Evolutionary conservation across 2,888 invertebrate species (phyloP).

Genomic region (Catocala sponsa): DNA sequence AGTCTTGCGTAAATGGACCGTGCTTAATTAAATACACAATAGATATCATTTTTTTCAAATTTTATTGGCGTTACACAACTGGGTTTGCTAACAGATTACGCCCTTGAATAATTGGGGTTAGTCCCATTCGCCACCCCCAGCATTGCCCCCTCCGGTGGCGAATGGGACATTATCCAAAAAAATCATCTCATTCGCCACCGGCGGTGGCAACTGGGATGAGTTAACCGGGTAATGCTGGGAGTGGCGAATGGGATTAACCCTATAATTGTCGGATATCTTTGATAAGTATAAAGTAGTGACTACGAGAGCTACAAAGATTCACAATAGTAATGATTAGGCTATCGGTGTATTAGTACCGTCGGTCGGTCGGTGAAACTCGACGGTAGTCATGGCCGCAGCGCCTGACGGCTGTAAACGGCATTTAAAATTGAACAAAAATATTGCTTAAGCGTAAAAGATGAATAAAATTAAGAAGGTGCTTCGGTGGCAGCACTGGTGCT

Average conservation of each 20-base stretch:
- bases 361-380: slow-evolving; percentile 11
- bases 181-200: too few species aligned
- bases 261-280: slow-evolving; percentile 2
- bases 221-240: too few species aligned
- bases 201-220: too few species aligned
- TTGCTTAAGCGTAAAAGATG: slow-evolving; percentile 53
- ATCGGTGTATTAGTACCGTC: slow-evolving; percentile 26
- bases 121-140: too few species aligned
- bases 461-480: slow-evolving; percentile 60
- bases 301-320: slow-evolving; percentile 7
- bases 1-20: too few species aligned
- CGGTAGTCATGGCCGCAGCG: slow-evolving; percentile 9
- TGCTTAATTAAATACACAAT: too few species aligned
- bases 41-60: too few species aligned
- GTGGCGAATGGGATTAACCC: too few species aligned
- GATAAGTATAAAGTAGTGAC: slow-evolving; percentile 1
- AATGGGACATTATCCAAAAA: too few species aligned
- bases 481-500: slow-evolving; percentile 76
- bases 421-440: slow-evolving; percentile 43
- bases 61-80: too few species aligned
- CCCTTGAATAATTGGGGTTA: neutral
- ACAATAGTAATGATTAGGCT: slow-evolving; percentile 27
- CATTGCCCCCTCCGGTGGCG: too few species aligned
- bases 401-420: slow-evolving; percentile 34
- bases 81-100: too few species aligned